Conservation (phyloP, 35 echinoderm and acorn worm species). For the Strongylocentrotus purpuratus region DNA sequence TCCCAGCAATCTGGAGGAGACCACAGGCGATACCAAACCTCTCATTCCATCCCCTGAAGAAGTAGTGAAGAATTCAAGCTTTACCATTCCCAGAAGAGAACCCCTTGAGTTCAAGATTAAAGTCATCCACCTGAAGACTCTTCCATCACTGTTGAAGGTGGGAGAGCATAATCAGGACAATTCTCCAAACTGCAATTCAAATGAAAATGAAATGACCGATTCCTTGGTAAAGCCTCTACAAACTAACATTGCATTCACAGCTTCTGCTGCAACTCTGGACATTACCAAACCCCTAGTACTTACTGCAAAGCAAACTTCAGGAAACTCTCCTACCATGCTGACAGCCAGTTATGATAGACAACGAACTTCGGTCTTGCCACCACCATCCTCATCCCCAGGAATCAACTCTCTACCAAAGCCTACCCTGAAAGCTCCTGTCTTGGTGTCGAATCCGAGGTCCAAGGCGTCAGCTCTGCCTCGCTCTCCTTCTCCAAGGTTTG, state of each 20-base stretch:
- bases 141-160: slow-evolving; percentile 74
- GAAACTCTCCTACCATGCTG: slow-evolving; percentile 7
- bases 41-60: slow-evolving; percentile 46
- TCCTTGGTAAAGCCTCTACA: not conserved
- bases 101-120: slow-evolving; percentile 97
- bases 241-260: slow-evolving; percentile 52
- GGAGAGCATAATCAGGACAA: slow-evolving; percentile 41
- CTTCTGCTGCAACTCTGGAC: slow-evolving; percentile 61
- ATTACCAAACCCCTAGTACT: slow-evolving; percentile 45
- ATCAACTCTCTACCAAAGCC: slow-evolving; percentile 28
- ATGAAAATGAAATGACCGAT: slow-evolving; percentile 14
- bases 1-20: slow-evolving; percentile 49
- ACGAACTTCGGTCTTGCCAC: not conserved
- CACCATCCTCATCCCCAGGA: not conserved
- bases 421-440: slow-evolving; percentile 11
- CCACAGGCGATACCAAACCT: slow-evolving; percentile 35
- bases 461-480: not conserved
- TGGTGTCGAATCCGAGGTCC: slow-evolving; percentile 4
- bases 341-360: slow-evolving; percentile 33
- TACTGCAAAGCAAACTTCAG: not conserved
- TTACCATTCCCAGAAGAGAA: slow-evolving; percentile 74
- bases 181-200: slow-evolving; percentile 20
- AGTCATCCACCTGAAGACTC: slow-evolving; percentile 78
- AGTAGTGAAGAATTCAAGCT: slow-evolving; percentile 44
- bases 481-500: slow-evolving; percentile 40